Base-by-base conservation (phyloP, 1,140 invertebrate species). In the Nasonia giraulti region DNA sequence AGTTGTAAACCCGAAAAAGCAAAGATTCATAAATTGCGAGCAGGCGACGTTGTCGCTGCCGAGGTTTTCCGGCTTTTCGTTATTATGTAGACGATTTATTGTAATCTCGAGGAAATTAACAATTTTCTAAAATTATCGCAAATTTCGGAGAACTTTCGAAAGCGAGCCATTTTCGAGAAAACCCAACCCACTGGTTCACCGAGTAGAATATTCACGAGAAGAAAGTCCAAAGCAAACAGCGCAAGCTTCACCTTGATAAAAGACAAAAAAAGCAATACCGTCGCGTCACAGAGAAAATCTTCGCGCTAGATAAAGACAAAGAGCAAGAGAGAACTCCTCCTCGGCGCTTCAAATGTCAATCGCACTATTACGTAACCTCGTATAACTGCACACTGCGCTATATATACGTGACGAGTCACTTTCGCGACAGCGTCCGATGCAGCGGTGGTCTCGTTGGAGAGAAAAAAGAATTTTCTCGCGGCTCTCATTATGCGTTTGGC, bases 261-360 rank as follows among this genome's bases (percentile, higher is more conserved):
- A 23, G 20, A 37, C 33, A 37, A 37, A n/a, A 80, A n/a, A 62
- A 62, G n/a, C 55, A 80, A 80, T 71, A 11, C 20, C 44, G 12
- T 8, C 8, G 8, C 23, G 68, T 27, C 31, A 8, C 23, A 17
- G 23, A 31, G 68, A 71, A 71, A 71, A 71, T 71, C 68, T 27
- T 71, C 23, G 68, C 68, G 68, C 23, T 62, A 31, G 68, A 71
- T 71, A 82, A 40, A 62, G 40, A 40, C 33, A 14, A 55, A 62
- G 31, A 82, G 73, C 37, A 62, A 31, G 50, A 14, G 27, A 75
- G 23, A 76, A 5, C 55, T 62, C 55, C 55, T 62, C 20, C 55
- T n/a, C 55, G 55, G 14, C 55, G 31, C n/a, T 84, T 73, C 11
- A 83, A 78, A 79, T 84, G 33, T 84, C 66, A 84, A 31, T 84